A percentile compares a stretch with the other conserved stretches of the same genome.
These are phyloP conservation scores for Leguminivora glycinivorella DNA, from an alignment of 1,140 invertebrate genomes.

Conservation along the genomic window DNA sequence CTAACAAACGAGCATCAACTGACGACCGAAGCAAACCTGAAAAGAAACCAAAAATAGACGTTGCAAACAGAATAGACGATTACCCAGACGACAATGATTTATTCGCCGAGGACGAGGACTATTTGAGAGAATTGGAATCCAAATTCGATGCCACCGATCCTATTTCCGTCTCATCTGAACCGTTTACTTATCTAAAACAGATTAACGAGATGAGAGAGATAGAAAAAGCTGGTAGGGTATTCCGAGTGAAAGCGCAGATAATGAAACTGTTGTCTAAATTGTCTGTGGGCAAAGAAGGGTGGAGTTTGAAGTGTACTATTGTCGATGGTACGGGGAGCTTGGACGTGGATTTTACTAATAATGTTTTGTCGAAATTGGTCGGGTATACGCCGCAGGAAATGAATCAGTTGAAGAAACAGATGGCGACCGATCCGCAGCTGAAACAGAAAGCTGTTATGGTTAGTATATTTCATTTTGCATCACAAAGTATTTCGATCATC, in stretches of 20 bases:
- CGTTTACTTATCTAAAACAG: constrained; percentile 72
- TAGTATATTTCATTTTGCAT: constrained; percentile 36
- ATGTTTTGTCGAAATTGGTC: constrained; percentile 60
- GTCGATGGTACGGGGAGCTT: constrained; percentile 65
- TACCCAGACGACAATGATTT: constrained; percentile 54
- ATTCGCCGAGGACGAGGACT: constrained; percentile 57
- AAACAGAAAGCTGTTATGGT: constrained; percentile 58
- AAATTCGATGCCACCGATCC: constrained; percentile 50
- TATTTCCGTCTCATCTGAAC: constrained; percentile 47
- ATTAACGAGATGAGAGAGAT: constrained; percentile 56
- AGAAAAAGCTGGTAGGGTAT: constrained; percentile 53
- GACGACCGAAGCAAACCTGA: constrained; percentile 44
- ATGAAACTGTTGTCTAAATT: constrained; percentile 64
- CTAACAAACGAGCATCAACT: constrained; percentile 45
- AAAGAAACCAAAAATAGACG: constrained; percentile 54
- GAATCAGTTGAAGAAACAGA: constrained; percentile 58
- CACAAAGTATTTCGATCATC: too few relatives aligned
- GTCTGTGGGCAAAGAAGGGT: constrained; percentile 56
- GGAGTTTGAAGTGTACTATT: constrained; percentile 66
- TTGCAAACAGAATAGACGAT: constrained; percentile 40
- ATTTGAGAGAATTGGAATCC: constrained; percentile 56
- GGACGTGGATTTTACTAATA: constrained; percentile 65
- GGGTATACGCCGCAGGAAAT: constrained; percentile 64
- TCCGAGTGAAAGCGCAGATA: constrained; percentile 66
- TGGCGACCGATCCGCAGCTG: constrained; percentile 52